Evolutionary conservation across 92 coral and sea anemone genomes (phyloP).

Genomic region (Pocillopora grandis): DNA sequence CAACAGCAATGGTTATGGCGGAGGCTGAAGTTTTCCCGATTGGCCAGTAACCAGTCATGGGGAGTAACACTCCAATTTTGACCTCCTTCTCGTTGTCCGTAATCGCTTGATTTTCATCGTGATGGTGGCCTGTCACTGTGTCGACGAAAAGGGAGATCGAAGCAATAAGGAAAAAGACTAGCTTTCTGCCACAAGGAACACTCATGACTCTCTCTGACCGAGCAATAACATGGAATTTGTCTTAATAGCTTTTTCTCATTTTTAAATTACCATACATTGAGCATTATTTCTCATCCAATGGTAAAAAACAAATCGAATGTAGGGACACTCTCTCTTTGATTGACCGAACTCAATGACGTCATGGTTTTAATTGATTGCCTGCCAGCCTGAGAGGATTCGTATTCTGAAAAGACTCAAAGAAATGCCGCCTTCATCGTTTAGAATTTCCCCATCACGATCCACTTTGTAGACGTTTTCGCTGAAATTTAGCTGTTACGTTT

Average conservation of each 20-base stretch:
- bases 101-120: background rate
- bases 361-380: background rate
- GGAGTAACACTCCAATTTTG: constrained; percentile 69
- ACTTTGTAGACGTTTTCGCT: background rate
- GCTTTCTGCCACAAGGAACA: background rate
- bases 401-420: background rate
- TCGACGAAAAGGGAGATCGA: background rate
- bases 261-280: background rate
- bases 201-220: background rate
- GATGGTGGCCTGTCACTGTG: background rate
- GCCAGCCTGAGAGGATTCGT: background rate
- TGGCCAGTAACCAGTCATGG: constrained; percentile 91
- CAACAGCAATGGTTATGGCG: constrained; percentile 79
- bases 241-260: too few relatives aligned
- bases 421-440: background rate
- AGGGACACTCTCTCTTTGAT: background rate
- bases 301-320: background rate
- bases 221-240: background rate
- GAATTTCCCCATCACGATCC: background rate
- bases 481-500: too few relatives aligned
- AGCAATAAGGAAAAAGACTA: background rate
- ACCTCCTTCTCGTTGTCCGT: constrained; percentile 50
- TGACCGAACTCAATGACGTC: background rate
- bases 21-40: constrained; percentile 86
- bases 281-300: background rate